A percentile compares a stretch with the other conserved stretches of the same genome.
Conservation (phyloP, 1,140 invertebrate genomes). For the Atta cephalotes region DNA sequence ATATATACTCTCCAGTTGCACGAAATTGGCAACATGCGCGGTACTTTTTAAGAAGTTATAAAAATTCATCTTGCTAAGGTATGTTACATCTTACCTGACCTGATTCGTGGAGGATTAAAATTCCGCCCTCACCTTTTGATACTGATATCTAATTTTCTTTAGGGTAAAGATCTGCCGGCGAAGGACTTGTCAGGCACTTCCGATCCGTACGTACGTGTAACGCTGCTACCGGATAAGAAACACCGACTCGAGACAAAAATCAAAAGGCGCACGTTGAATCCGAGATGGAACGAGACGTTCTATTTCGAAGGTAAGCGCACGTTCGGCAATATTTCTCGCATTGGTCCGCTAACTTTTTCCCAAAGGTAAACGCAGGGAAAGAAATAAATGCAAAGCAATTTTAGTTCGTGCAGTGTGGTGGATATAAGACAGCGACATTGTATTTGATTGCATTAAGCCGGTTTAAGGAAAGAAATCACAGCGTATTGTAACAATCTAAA, state of each 20-base stretch:
- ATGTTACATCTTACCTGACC: too few relatives aligned
- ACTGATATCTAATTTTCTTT: conserved; percentile 67
- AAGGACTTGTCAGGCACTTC: conserved; percentile 98
- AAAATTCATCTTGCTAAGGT: too few relatives aligned
- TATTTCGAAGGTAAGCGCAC: conserved; percentile 95
- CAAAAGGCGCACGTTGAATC: conserved; percentile 97
- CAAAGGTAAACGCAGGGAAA: background rate
- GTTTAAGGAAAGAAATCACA: conserved; percentile 1
- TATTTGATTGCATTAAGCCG: conserved; percentile 13
- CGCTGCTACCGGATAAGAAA: conserved; percentile 97
- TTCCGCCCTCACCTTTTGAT: background rate
- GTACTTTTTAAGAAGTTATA: too few relatives aligned
- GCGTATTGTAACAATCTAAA: background rate
- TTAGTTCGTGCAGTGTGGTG: background rate
- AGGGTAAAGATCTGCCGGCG: conserved; percentile 97
- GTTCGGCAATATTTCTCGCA: background rate
- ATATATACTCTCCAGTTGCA: too few relatives aligned
- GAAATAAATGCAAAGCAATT: conserved; percentile 11
- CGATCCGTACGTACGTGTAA: conserved; percentile 96
- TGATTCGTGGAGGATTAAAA: background rate
- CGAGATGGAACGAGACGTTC: conserved; percentile 99
- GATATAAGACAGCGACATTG: background rate
- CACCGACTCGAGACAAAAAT: conserved; percentile 98
- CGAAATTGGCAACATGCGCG: too few relatives aligned
- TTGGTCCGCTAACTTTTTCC: background rate